These are phyloP conservation scores for Rhabditoides inermis DNA, from an alignment of 2,888 invertebrate species.

Conservation along the genomic window DNA sequence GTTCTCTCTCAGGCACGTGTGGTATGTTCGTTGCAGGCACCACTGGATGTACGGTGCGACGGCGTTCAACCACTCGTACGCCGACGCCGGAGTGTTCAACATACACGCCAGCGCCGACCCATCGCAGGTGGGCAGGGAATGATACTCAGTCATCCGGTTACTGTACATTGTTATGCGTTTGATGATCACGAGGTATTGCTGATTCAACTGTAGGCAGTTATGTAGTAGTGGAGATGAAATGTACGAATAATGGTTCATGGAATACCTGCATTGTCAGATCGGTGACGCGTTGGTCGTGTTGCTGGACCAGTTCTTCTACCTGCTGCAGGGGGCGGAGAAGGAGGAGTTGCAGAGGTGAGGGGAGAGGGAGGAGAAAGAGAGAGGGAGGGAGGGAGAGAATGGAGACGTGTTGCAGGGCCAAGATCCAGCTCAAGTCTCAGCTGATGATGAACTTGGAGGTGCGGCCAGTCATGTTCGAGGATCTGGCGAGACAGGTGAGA, in stretches of 20 bases:
- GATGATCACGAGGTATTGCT: too few relatives aligned
- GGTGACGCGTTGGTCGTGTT: slow-evolving; percentile 19
- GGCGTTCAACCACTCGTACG: slow-evolving; percentile 92
- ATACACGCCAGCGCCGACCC: slow-evolving; percentile 92
- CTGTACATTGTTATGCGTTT: too few relatives aligned
- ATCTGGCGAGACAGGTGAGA: slow-evolving; percentile 89
- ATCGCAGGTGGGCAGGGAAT: slow-evolving; percentile 62
- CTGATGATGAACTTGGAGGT: slow-evolving; percentile 96
- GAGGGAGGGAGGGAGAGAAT: too few relatives aligned
- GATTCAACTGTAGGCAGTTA: too few relatives aligned
- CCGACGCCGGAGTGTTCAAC: slow-evolving; percentile 87
- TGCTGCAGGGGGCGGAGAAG: slow-evolving; percentile 16
- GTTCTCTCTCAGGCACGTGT: background rate
- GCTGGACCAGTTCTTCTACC: slow-evolving; percentile 22
- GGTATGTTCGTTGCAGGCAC: slow-evolving; percentile 55
- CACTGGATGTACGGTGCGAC: slow-evolving; percentile 99
- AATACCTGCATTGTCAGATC: slow-evolving; percentile 14
- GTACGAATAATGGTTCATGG: too few relatives aligned
- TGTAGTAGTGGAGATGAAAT: too few relatives aligned
- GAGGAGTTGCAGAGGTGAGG: slow-evolving; percentile 20
- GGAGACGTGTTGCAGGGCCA: too few relatives aligned
- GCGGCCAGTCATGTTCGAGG: slow-evolving; percentile 94
- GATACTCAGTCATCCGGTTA: too few relatives aligned
- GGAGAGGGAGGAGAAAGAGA: slow-evolving; percentile 22
- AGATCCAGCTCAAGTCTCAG: slow-evolving; percentile 94